Evolutionary conservation across 2,113 vertebrate genomes (phyloP), one percentile per base, ranked within the genome.

Genomic region (Pomatorhinus ruficollis): DNA sequence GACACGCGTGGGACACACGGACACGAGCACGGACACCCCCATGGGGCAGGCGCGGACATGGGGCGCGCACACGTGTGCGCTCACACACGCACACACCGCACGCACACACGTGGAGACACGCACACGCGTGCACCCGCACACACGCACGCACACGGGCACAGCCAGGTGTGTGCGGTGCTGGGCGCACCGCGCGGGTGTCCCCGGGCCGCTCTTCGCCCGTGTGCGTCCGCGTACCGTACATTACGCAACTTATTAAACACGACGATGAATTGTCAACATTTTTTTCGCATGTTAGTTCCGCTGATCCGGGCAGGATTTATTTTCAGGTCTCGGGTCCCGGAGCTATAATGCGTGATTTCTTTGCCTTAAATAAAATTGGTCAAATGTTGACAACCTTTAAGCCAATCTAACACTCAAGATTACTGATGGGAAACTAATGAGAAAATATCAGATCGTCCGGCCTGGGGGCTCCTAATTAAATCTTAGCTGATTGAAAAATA

Each of bases 391-490:
- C 98, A 98, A 98, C 98, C 98, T 98, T 97, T 97, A 98, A 98
- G 98, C 97, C 98, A 98, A 98, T 97, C 98, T 98, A 98, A 97
- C 98, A 97, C 98, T 98, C 98, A 95, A 97, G 97, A 98, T 98
- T 98, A 98, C 97, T 98, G 98, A 98, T 98, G 98, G 98, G 98
- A 98, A 98, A 98, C 98, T 99, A 99, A 99, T 99, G 98, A 99
- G 98, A 98, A 98, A 98, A 98, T 98, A 98, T 98, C 98, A 98
- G 98, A 98, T 98, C 98, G 91, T 98, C 98, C 95, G 97, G 98
- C 98, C 99, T 76, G 98, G 95, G 98, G 99, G 98, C 98, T 98
- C 97, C 98, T 99, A 99, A 99, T 99, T 99, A 99, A 99, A 99
- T 98, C 98, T 99, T 98, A 98, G 98, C 97, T 99, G 99, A 99